Evolutionary conservation across 2,888 invertebrate genomes (phyloP), one percentile per base, ranked within the genome.

Genomic region (Watsonalla cultraria): DNA sequence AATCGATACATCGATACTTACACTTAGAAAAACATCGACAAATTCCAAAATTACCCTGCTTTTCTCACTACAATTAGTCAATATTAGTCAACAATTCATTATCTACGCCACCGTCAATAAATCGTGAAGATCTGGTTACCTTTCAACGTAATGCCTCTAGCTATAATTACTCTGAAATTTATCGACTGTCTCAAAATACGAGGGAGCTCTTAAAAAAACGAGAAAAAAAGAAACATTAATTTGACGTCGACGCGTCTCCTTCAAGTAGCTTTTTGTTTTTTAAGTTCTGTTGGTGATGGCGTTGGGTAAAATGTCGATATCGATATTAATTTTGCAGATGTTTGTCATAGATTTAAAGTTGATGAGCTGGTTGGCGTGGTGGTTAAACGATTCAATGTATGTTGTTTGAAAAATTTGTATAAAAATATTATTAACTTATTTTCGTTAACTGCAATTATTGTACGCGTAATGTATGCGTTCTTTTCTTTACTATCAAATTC

Each of bases 161-260:
- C 80, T 81, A 82, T 88, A 86, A 89, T 89, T 89, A 87, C 76
- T 68, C 66, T 65, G 55, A 75, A 82, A 90, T 88, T 86, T 90
- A 90, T 90, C 78, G 75, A 72, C 80, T 80, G 82, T 80, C 81
- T 77, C 68, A 66, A 51, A 59, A 49, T 55, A 24, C 46, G 54
- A 62, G 65, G 65, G 60, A 59, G 56, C 56, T 71, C 72, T 74
- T 74, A 68, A 68, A 65, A 63, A 57, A 52, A 53, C 47, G 55
- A 54, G 60, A 73, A 80, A 82, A 24, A 81, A 79, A 74, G 59
- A 57, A 61, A 70, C 83, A 87, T 87, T 80, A 81, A 86, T 88
- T 73, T 78, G 61, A 74, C 60, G 74, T 74, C 70, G 60, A 66
- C 68, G 74, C 74, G 78, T 76, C 76, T 75, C 75, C 75, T 82